Evolutionary conservation across 2,797 vertebrate genomes (phyloP).

Genomic region (Mus minutoides): DNA sequence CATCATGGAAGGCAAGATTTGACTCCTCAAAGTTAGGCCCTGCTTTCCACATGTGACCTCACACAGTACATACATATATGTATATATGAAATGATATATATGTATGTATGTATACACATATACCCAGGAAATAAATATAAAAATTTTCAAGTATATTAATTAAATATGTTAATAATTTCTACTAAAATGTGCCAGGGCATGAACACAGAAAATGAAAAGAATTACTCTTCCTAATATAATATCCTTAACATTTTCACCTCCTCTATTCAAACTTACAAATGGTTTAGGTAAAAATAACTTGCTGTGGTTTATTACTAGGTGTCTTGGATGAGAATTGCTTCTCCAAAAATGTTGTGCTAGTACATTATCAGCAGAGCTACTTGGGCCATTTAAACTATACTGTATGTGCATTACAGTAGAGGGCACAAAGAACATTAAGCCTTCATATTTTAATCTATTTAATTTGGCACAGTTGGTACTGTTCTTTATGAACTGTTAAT

Average conservation of each 20-base stretch:
- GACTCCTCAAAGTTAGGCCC: rapidly evolving
- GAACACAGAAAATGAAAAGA: conserved; percentile 60
- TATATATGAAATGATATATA: too few relatives aligned
- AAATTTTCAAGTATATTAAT: not conserved
- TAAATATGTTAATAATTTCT: not conserved
- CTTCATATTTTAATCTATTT: conserved; percentile 86
- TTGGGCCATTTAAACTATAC: conserved; percentile 80
- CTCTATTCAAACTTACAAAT: conserved; percentile 75
- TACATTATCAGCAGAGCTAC: conserved; percentile 79
- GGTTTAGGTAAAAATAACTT: conserved; percentile 80
- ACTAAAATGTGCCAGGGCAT: not conserved
- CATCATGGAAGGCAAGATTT: not conserved
- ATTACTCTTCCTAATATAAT: conserved; percentile 68
- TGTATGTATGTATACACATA: not conserved
- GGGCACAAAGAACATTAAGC: conserved; percentile 82
- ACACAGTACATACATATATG: too few relatives aligned
- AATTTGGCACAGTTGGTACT: conserved; percentile 85
- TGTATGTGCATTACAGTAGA: conserved; percentile 77
- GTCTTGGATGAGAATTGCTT: conserved; percentile 81
- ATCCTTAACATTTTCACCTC: conserved; percentile 69
- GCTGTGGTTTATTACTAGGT: conserved; percentile 79
- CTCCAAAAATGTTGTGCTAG: conserved; percentile 76
- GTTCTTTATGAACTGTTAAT: conserved; percentile 88
- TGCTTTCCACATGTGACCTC: too few relatives aligned
- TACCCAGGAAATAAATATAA: not conserved